These are phyloP conservation scores for Dipodomys spectabilis DNA, from an alignment of 2,113 vertebrate species.

Conservation along the genomic window DNA sequence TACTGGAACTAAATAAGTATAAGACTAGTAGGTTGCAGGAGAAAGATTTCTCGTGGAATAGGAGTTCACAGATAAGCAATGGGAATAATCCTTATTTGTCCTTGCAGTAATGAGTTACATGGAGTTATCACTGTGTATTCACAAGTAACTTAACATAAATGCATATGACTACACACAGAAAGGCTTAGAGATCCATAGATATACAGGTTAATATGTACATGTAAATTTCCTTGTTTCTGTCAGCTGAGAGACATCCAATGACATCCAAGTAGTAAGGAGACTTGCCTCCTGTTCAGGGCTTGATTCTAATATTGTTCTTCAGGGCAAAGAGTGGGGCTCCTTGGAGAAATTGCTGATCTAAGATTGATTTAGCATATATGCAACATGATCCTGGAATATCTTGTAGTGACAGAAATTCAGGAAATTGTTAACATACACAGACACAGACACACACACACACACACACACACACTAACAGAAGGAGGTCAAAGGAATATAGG, in stretches of 20 bases:
- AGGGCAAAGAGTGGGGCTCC: not conserved
- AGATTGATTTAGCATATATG: not conserved
- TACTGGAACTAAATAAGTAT: not conserved
- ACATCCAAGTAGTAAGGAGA: not conserved
- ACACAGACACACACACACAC: not conserved
- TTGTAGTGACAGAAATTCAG: not conserved
- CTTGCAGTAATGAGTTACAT: not conserved
- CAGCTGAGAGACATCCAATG: not conserved
- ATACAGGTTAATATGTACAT: not conserved
- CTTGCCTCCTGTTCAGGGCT: not conserved
- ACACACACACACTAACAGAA: not conserved
- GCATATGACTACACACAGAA: not conserved
- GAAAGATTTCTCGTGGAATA: not conserved
- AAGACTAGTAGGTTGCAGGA: not conserved
- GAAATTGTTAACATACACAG: not conserved
- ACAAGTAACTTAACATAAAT: not conserved
- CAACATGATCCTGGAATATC: not conserved
- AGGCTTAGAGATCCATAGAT: not conserved
- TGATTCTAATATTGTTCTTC: not conserved
- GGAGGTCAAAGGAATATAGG: not conserved
- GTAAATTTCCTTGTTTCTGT: not conserved
- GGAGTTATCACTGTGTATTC: not conserved
- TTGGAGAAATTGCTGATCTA: not conserved
- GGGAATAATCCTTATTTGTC: not conserved
- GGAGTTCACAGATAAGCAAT: not conserved